Evolutionary conservation across 2,888 invertebrate species (phyloP), one percentile per base, ranked within the genome.

Genomic region (Lithophane semibrunnea): DNA sequence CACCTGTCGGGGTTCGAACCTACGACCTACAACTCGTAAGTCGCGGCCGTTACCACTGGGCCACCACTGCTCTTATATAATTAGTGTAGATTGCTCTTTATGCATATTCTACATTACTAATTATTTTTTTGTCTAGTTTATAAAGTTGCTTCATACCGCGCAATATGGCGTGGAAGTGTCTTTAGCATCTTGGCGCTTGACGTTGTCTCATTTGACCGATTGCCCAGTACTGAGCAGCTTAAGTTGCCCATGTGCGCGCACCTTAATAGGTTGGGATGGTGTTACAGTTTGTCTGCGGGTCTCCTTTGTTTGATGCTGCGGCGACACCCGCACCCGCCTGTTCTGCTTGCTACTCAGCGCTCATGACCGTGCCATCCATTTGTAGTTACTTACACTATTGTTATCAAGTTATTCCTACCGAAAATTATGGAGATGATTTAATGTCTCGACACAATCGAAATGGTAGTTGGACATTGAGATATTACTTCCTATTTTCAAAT

Each of bases 251-350:
- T 80, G 65, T 80, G 52, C n/a, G 4, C n/a, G 18, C 10, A 29
- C 10, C 60, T n/a, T 90, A 89, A 89, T 86, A 85, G 83, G 83
- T 85, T 80, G 76, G 85, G 85, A 86, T 79, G 77, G 80, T 82
- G 79, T 83, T 84, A 78, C 79, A 88, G 86, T 88, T 90, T 88
- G 85, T 83, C 84, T 83, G 74, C 77, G 75, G 83, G 76, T 72
- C 73, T 70, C 86, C 79, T 85, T 91, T 91, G 90, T 91, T 87
- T 85, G 75, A 71, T 78, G 73, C 75, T 63, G 60, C 65, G 64
- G 77, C n/a, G n/a, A n/a, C n/a, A n/a, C n/a, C n/a, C n/a, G 76
- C 74, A 76, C 69, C 75, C 68, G 73, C 44, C 75, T 64, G 71
- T 70, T 52, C 61, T 65, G 68, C 70, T 64, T 37, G 54, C 44